Percentiles rank a stretch among this genome's conserved stretches.
Evolutionary conservation across 2,888 invertebrate species (phyloP).

Genomic region (Oligia strigilis): DNA sequence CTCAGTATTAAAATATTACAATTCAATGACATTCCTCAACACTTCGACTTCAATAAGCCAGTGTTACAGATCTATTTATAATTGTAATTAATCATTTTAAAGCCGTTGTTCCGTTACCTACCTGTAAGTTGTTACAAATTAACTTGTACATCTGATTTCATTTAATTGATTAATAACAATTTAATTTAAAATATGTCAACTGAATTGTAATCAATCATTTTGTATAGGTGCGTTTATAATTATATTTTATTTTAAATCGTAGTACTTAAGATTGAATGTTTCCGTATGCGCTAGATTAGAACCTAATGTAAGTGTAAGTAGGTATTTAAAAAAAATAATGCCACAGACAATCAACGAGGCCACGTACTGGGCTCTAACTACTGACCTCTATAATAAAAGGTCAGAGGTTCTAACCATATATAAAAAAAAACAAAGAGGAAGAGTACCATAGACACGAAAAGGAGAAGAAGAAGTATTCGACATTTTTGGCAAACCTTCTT

Average conservation of each 20-base stretch:
- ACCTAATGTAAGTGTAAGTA: not conserved
- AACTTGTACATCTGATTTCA: constrained; percentile 52
- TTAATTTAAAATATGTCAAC: constrained; percentile 50
- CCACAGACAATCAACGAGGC: too few relatives aligned
- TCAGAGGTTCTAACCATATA: too few relatives aligned
- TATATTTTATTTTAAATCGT: constrained; percentile 37
- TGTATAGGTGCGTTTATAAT: constrained; percentile 9
- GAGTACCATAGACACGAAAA: too few relatives aligned
- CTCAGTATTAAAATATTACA: too few relatives aligned
- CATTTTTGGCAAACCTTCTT: not conserved
- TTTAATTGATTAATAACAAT: constrained; percentile 62
- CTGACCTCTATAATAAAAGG: too few relatives aligned
- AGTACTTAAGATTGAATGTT: constrained; percentile 31
- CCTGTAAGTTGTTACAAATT: constrained; percentile 49
- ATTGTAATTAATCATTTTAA: constrained; percentile 53
- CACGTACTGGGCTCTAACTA: too few relatives aligned
- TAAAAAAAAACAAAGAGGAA: too few relatives aligned
- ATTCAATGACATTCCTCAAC: constrained; percentile 8
- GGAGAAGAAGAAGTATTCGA: not conserved
- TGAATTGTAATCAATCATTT: constrained; percentile 55
- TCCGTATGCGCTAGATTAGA: constrained; percentile 42
- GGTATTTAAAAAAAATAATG: too few relatives aligned
- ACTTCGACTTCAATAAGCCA: not conserved
- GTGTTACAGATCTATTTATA: constrained; percentile 36
- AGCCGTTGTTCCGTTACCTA: constrained; percentile 25